Evolutionary conservation across 2,113 vertebrate species (phyloP).

Genomic region (Pseudorasbora parva): DNA sequence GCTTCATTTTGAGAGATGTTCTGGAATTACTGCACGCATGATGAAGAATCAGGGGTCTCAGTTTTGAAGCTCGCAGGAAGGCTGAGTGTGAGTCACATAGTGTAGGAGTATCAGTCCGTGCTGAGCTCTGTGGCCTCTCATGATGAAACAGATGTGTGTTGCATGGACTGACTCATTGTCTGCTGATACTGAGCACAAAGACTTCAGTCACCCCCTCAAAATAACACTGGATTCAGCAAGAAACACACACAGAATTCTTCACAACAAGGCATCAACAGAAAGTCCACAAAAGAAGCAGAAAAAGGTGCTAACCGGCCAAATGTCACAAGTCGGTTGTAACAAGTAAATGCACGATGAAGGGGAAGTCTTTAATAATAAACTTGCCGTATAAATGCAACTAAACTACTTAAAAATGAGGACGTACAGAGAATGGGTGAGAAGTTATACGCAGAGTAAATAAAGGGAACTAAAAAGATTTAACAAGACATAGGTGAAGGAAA

Average conservation of each 20-base stretch:
- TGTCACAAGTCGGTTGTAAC: too few species aligned
- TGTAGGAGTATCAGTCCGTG: slow-evolving; percentile 27
- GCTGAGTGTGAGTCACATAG: slow-evolving; percentile 10
- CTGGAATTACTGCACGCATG: not conserved
- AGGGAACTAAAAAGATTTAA: too few species aligned
- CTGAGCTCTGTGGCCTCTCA: not conserved
- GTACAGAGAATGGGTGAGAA: too few species aligned
- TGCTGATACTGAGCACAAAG: slow-evolving; percentile 58
- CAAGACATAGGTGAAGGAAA: too few species aligned
- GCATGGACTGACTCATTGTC: slow-evolving; percentile 53
- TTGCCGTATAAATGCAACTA: too few species aligned
- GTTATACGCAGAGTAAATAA: too few species aligned
- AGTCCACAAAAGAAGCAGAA: not conserved
- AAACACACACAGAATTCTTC: slow-evolving; percentile 39
- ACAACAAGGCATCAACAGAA: slow-evolving; percentile 17
- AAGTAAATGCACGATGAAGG: too few species aligned
- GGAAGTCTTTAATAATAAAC: too few species aligned
- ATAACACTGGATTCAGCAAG: slow-evolving; percentile 47
- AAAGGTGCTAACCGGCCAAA: not conserved
- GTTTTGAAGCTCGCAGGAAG: not conserved
- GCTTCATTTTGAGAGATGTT: not conserved
- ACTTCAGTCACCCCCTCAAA: slow-evolving; percentile 51
- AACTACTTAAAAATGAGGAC: too few species aligned
- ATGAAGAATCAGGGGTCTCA: not conserved
- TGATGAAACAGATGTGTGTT: slow-evolving; percentile 27